phyloP scores from a whole-genome alignment of 2,113 vertebrate genomes.

The Cygnus buccinator region DNA sequence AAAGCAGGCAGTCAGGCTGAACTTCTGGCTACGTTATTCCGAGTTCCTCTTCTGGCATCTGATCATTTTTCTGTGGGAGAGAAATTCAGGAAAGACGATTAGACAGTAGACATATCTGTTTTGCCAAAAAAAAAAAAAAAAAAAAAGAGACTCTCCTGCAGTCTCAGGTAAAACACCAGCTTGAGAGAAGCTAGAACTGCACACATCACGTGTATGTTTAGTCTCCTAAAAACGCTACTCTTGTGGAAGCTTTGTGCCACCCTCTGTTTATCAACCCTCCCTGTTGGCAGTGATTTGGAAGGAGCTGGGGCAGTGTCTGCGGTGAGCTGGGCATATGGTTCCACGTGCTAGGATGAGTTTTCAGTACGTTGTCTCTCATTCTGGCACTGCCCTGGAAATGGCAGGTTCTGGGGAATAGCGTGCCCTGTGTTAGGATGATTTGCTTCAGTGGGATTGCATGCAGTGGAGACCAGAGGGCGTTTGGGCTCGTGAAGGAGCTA shows the following conservation, averaged over 20 bases:
- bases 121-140: neutral
- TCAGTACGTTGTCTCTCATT: neutral
- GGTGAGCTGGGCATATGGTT: neutral
- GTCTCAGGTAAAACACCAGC: slow-evolving; percentile 9
- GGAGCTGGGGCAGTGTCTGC: neutral
- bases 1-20: neutral
- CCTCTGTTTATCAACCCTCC: neutral
- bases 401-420: neutral
- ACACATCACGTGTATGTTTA: neutral
- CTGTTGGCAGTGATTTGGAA: neutral
- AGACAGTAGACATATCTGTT: neutral
- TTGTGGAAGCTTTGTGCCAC: rapidly evolving
- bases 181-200: neutral
- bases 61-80: neutral
- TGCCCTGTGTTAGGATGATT: neutral
- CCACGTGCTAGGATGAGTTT: neutral
- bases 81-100: neutral
- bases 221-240: neutral
- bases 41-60: neutral
- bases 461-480: neutral
- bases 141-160: neutral
- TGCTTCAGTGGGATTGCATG: neutral
- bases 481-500: neutral
- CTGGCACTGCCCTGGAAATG: neutral
- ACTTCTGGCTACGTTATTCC: neutral